Percentiles rank a stretch among this genome's conserved stretches.
These are phyloP conservation scores for Lucilia cuprina DNA, from an alignment of 1,140 invertebrate genomes.

Conservation along the genomic window DNA sequence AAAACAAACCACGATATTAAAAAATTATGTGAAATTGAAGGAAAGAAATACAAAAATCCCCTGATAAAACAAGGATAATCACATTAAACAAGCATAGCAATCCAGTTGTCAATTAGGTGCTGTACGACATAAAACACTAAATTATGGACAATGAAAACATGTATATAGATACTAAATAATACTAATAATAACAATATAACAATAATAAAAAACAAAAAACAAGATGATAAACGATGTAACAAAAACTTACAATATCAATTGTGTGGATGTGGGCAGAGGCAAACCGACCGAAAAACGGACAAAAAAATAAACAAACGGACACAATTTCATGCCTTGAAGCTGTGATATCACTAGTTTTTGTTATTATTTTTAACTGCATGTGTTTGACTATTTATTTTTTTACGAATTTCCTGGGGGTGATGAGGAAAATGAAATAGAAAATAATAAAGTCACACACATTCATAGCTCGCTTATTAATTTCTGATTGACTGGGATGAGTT, in stretches of 20 bases:
- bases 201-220: background rate
- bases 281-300: background rate
- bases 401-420: slow-evolving; percentile 31
- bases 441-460: background rate
- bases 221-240: slow-evolving; percentile 11
- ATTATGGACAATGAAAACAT: slow-evolving; percentile 5
- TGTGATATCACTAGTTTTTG: background rate
- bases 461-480: slow-evolving; percentile 34
- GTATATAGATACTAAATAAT: background rate
- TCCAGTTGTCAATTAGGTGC: slow-evolving; percentile 37
- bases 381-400: background rate
- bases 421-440: background rate
- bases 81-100: slow-evolving; percentile 32
- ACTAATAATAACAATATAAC: background rate
- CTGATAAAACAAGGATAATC: slow-evolving; percentile 31
- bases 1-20: background rate
- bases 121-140: slow-evolving; percentile 21
- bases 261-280: background rate
- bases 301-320: slow-evolving; percentile 17
- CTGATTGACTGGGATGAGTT: slow-evolving; percentile 29
- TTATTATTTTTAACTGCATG: background rate
- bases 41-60: background rate
- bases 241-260: background rate
- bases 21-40: background rate
- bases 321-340: slow-evolving; percentile 24